Evolutionary conservation across 2,113 vertebrate genomes (phyloP).

Genomic region (Forbesichthys papilliferus): DNA sequence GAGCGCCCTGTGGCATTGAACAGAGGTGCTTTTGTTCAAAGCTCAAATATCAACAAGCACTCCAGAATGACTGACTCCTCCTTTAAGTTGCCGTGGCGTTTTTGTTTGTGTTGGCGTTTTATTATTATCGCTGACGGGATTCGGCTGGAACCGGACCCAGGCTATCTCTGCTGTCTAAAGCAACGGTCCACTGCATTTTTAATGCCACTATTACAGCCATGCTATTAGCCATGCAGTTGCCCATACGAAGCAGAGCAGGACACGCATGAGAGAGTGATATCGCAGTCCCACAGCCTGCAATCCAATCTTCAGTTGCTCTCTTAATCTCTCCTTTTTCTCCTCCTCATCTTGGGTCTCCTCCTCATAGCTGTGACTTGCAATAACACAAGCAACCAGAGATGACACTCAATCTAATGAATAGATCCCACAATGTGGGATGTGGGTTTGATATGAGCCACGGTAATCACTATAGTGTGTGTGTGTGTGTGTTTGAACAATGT

Average conservation of each 20-base stretch:
- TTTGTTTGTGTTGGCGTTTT: background rate
- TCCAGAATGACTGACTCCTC: conserved; percentile 34
- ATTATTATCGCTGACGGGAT: background rate
- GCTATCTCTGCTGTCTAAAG: background rate
- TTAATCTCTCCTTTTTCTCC: conserved; percentile 6
- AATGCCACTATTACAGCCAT: conserved; percentile 22
- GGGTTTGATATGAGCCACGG: conserved; percentile 42
- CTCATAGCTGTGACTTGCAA: conserved; percentile 40
- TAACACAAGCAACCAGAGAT: conserved; percentile 48
- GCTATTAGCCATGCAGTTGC: conserved; percentile 15
- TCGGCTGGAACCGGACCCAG: conserved; percentile 5
- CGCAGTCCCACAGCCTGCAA: conserved; percentile 28
- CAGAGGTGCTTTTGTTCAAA: no score
- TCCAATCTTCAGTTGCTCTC: conserved; percentile 6
- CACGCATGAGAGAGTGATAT: conserved; percentile 24
- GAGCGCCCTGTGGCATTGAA: no score
- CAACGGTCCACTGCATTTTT: conserved; percentile 9
- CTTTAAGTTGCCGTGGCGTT: background rate
- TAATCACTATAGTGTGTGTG: conserved; percentile 10
- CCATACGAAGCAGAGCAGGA: background rate
- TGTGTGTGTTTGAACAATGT: conserved; percentile 26
- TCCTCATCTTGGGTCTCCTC: background rate
- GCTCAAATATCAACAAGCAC: no score
- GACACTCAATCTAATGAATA: conserved; percentile 54
- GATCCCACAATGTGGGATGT: conserved; percentile 52